These are phyloP conservation scores for Panorpa germanica DNA, from an alignment of 2,888 invertebrate genomes.

Conservation along the genomic window DNA sequence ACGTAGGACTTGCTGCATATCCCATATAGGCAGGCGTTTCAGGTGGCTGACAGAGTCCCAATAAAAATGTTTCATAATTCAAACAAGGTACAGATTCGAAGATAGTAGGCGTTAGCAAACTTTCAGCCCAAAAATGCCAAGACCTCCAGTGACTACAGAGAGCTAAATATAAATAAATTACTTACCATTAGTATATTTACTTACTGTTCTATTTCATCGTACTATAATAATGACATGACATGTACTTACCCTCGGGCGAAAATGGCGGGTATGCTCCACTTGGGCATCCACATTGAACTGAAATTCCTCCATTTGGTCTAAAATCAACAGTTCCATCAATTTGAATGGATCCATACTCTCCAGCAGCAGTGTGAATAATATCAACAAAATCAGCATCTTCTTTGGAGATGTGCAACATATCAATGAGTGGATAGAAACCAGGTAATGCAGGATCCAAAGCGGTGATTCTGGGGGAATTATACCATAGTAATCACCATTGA, in stretches of 20 bases:
- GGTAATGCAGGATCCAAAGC: constrained; percentile 32
- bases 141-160: constrained; percentile 32
- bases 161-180: no score
- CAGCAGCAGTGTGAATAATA: constrained; percentile 39
- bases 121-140: constrained; percentile 31
- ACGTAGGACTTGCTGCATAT: no score
- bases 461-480: constrained; percentile 26
- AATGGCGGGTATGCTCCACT: no score
- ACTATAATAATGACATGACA: no score
- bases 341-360: constrained; percentile 28
- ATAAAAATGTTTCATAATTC: no score
- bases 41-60: no score
- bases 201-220: no score
- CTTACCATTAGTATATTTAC: no score
- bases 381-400: constrained; percentile 31
- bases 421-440: constrained; percentile 27
- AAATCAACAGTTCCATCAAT: constrained; percentile 29
- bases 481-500: neutral
- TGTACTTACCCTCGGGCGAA: no score
- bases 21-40: no score
- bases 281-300: constrained; percentile 29
- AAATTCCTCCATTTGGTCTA: constrained; percentile 31
- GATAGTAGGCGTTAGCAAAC: constrained; percentile 25
- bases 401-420: constrained; percentile 26
- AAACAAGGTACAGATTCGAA: constrained; percentile 30